A percentile compares a stretch with the other conserved stretches of the same genome.
Conservation (phyloP, 2,113 vertebrate genomes). For the Pachyramphus minor region DNA sequence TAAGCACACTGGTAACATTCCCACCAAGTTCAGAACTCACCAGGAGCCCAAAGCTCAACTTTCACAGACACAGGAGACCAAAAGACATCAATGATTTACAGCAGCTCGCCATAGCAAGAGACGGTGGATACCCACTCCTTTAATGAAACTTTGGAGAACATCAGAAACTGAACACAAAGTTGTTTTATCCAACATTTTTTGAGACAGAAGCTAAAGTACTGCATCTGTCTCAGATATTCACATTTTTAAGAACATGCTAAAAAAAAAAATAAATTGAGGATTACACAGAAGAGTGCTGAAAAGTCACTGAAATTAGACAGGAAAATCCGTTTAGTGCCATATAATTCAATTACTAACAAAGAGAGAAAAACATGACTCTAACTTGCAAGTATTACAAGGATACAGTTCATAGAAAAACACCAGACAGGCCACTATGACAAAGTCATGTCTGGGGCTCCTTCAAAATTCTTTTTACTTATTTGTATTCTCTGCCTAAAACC, state of each 20-base stretch:
- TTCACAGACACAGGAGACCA: neutral
- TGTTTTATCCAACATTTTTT: neutral
- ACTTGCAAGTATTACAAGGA: neutral
- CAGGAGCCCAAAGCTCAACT: neutral
- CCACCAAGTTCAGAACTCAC: accelerated
- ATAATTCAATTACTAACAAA: neutral
- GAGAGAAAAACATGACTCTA: neutral
- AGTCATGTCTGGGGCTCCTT: neutral
- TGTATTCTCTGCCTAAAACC: neutral
- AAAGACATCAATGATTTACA: neutral
- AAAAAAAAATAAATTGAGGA: neutral
- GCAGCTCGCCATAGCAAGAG: neutral
- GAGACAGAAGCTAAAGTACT: neutral
- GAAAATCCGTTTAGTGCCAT: neutral
- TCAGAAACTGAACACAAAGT: neutral
- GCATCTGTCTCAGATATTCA: neutral
- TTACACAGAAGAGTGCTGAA: neutral
- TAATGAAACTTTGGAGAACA: neutral
- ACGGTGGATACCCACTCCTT: neutral
- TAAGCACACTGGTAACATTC: neutral
- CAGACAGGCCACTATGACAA: neutral
- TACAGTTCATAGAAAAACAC: neutral
- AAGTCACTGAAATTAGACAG: neutral
- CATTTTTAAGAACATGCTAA: neutral
- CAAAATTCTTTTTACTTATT: neutral